These are phyloP conservation scores for Penaeus indicus DNA, from an alignment of 1,140 invertebrate genomes.

Conservation along the genomic window DNA sequence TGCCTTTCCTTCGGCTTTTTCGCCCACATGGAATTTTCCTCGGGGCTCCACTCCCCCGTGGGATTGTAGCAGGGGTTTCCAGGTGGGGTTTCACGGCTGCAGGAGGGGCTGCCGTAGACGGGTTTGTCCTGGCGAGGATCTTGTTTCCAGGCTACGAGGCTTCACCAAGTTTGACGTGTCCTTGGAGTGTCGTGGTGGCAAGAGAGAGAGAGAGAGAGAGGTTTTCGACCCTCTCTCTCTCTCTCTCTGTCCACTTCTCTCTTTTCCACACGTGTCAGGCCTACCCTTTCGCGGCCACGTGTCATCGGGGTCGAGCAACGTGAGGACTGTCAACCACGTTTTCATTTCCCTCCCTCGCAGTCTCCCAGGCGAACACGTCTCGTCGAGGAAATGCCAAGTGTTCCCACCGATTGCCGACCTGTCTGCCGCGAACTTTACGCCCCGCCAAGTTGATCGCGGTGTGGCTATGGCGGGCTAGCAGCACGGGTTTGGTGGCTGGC, in stretches of 20 bases:
- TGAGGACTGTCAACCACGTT: too few relatives aligned
- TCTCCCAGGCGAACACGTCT: too few relatives aligned
- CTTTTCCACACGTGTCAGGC: constrained; percentile 10
- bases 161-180: constrained; percentile 39
- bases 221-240: constrained; percentile 43
- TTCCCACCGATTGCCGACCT: too few relatives aligned
- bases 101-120: not conserved
- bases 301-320: too few relatives aligned
- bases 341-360: too few relatives aligned
- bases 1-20: not conserved
- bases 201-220: constrained; percentile 18
- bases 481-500: too few relatives aligned
- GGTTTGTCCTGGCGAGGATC: not conserved
- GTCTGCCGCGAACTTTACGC: too few relatives aligned
- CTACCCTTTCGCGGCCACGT: too few relatives aligned
- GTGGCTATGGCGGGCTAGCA: too few relatives aligned
- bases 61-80: too few relatives aligned
- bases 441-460: too few relatives aligned
- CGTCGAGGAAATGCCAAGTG: too few relatives aligned
- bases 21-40: not conserved
- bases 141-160: constrained; percentile 33
- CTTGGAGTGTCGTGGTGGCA: constrained; percentile 18
- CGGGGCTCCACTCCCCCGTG: not conserved
- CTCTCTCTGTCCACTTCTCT: constrained; percentile 1
- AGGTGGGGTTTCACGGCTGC: not conserved